A percentile compares a stretch with the other conserved stretches of the same genome.
These are phyloP conservation scores for Atractosteus spatula DNA, from an alignment of 2,113 vertebrate genomes.

Conservation along the genomic window DNA sequence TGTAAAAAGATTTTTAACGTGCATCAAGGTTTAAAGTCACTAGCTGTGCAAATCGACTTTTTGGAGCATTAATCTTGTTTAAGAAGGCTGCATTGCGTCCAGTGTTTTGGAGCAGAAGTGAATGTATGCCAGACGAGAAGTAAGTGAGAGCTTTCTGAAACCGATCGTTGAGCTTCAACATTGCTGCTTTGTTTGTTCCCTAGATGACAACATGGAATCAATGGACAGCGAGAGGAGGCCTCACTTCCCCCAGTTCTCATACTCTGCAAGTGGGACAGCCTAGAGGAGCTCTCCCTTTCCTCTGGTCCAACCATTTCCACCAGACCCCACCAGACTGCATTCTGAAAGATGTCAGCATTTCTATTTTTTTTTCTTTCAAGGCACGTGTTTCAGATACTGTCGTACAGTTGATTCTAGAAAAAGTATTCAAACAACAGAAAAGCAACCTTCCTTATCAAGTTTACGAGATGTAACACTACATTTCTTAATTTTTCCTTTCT, in stretches of 20 bases:
- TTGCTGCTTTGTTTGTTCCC: constrained; percentile 6
- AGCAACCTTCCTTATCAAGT: constrained; percentile 32
- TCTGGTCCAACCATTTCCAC: constrained; percentile 25
- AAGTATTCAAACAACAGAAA: constrained; percentile 43
- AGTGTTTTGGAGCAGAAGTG: no score
- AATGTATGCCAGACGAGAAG: no score
- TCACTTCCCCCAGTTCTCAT: constrained; percentile 96
- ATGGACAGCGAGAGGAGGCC: constrained; percentile 88
- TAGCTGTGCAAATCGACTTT: no score
- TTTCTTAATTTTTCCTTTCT: constrained; percentile 30
- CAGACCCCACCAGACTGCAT: constrained; percentile 69
- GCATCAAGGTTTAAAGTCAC: no score
- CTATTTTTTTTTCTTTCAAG: constrained; percentile 18
- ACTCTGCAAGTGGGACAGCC: constrained; percentile 88
- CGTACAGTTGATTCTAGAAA: constrained; percentile 60
- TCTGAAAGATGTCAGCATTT: constrained; percentile 64
- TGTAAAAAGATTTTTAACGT: no score
- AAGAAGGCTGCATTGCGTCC: no score
- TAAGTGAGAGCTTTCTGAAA: no score
- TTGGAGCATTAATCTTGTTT: no score
- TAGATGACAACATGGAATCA: constrained; percentile 91
- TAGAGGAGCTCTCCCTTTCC: constrained; percentile 47
- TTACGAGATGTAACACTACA: constrained; percentile 55
- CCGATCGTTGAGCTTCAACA: not conserved
- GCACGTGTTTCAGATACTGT: constrained; percentile 42